Base-by-base conservation (phyloP, 2,888 invertebrate genomes). In the Chironomus riparius region DNA sequence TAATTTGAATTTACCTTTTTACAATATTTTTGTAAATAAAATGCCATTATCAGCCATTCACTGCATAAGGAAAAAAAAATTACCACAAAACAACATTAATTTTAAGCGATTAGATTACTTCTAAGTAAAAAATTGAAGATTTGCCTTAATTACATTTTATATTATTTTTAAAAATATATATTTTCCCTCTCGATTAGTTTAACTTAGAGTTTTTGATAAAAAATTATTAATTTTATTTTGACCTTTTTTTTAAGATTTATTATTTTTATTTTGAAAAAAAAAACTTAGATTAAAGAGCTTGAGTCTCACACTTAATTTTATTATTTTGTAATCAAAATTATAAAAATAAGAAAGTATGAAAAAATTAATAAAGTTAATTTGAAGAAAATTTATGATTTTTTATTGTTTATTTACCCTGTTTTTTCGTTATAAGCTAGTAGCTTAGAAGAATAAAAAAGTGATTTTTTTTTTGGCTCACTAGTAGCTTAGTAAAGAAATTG, bases 31-130 rank as follows among this genome's bases (percentile, higher is more conserved):
- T 65, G 65, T 65, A 65, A 21, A 65, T 65, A 65, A 65, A 22
- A 21, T 65, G 65, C 65, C 65, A 65, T 65, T 65, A 65, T 65
- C 65, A 65, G 65, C 65, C 65, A 65, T 65, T 65, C 65, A 65
- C 65, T 65, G 65, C 65, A 65, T 65, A 24, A 65, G 21, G 18
- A 21, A 65, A 24, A 65, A 62, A 21, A 65, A 24, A 18, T 56
- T 56, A 18, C 18, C 15, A 56, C n/a, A 56, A n/a, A 50, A n/a
- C 4, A 18, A 18, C 18, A 4, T 18, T 56, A 56, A 56, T 56
- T 56, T 56, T 56, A 18, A 56, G 56, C n/a, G 6, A n/a, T 50
- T 56, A 50, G 18, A 56, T 18, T 56, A 50, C 18, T 56, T 56
- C 18, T 56, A 18, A 56, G 56, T 18, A 24, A 18, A 24, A 21